Base-by-base conservation (phyloP, 1,140 invertebrate genomes). In the Centruroides vittatus region DNA sequence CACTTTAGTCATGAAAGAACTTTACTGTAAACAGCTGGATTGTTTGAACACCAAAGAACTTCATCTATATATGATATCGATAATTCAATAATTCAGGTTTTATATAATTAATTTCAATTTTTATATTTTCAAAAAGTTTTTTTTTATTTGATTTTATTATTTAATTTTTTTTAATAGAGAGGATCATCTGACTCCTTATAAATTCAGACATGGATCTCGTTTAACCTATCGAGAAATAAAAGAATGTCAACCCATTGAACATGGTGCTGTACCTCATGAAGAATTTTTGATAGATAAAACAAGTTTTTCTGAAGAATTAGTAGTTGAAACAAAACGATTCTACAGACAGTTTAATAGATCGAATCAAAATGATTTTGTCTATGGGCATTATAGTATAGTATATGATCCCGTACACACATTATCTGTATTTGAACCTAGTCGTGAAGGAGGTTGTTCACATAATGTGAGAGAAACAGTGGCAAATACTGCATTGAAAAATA, bases 391-490 rank as follows among this genome's bases (percentile, higher is more conserved):
- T 56, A 61, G 67, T 55, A 12, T 66, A 23, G 63, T 74, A 10
- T 66, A 63, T 23, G 65, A 73, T 59, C 73, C 73, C 11, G 23
- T 64, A 35, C 60, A 57, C 47, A 73, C 72, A 8, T 35, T 74
- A 8, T 70, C 71, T 46, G 67, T 74, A 1, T 55, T 74, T 41
- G 73, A 74, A 55, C 73, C 73, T 23, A 57, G 57, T 35, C 57
- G 66, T 3, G 49, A 36, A 13, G 69, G 68, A 8, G 66, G 70
- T 3, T 74, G 73, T 66, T 13, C 8, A 5, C 47, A 50, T 41
- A 63, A 62, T 9, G 59, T 50, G 4, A 64, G 68, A 56, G 66
- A 67, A 46, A 72, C 70, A 5, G 73, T 73, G 0, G 9, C 57
- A 35, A 65, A 70, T 36, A 68, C 68, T 47, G 67, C 70, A 0